These are phyloP conservation scores for Clinocottus analis DNA, from an alignment of 2,113 vertebrate genomes.

Conservation along the genomic window DNA sequence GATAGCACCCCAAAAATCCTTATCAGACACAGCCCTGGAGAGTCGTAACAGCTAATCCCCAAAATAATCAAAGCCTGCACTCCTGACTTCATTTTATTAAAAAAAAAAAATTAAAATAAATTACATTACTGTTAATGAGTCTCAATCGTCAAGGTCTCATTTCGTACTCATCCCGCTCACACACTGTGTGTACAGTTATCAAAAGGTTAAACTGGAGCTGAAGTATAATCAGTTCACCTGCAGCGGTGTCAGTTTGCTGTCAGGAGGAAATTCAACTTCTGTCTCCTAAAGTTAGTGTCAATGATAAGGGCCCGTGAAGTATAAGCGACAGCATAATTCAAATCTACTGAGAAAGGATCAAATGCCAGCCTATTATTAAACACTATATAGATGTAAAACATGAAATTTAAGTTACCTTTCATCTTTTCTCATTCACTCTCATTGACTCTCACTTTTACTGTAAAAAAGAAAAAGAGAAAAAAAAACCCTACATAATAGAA, in stretches of 20 bases:
- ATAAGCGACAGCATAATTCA: conserved; percentile 60
- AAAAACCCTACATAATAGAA: conserved; percentile 49
- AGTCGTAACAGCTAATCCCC: conserved; percentile 23
- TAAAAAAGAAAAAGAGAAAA: conserved; percentile 39
- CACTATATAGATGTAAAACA: conserved; percentile 37
- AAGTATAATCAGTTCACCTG: conserved; percentile 26
- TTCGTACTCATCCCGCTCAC: conserved; percentile 14
- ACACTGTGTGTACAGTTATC: conserved; percentile 29
- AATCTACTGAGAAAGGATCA: conserved; percentile 46
- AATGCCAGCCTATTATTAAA: conserved; percentile 63
- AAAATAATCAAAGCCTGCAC: conserved; percentile 25
- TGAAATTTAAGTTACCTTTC: conserved; percentile 39
- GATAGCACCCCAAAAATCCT: not conserved
- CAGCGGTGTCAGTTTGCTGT: conserved; percentile 11
- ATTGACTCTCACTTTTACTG: conserved; percentile 47
- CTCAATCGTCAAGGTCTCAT: conserved; percentile 36
- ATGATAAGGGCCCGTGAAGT: conserved; percentile 43
- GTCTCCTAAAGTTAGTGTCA: conserved; percentile 11
- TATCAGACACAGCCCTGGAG: conserved; percentile 17
- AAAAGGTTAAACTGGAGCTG: conserved; percentile 35
- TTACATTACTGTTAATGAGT: conserved; percentile 30
- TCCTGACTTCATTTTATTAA: conserved; percentile 27
- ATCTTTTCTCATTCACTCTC: conserved; percentile 41
- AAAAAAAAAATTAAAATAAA: too few species aligned
- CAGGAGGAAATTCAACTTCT: conserved; percentile 15